Evolutionary conservation across 1,140 invertebrate species (phyloP).

Genomic region (Heterodera carotae): DNA sequence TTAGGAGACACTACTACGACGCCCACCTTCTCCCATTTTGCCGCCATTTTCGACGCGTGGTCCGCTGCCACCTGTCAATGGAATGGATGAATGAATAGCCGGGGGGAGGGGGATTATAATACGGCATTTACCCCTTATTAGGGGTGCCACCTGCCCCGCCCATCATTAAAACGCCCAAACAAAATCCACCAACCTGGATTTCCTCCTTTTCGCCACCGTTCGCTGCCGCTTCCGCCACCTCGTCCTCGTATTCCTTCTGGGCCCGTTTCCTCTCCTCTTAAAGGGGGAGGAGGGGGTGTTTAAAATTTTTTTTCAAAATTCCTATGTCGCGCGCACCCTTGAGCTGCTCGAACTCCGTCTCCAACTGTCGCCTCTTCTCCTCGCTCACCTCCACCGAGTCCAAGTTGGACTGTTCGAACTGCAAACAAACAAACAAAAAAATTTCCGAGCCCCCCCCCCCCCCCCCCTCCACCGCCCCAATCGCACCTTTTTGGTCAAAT

Average conservation of each 20-base stretch:
- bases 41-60: slow-evolving; percentile 64
- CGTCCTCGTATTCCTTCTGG: slow-evolving; percentile 46
- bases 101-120: background rate
- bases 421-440: background rate
- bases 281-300: slow-evolving; percentile 22
- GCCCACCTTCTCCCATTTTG: slow-evolving; percentile 62
- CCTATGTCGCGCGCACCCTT: slow-evolving; percentile 49
- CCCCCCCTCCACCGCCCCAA: background rate
- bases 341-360: slow-evolving; percentile 63
- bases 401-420: slow-evolving; percentile 32
- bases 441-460: slow-evolving; percentile 23
- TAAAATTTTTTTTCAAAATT: background rate
- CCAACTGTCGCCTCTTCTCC: slow-evolving; percentile 55
- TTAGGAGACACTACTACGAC: background rate
- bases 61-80: slow-evolving; percentile 50
- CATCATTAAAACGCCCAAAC: background rate
- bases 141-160: too few species aligned
- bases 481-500: slow-evolving; percentile 47
- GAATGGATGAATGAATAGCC: background rate
- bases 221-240: slow-evolving; percentile 30
- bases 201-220: slow-evolving; percentile 47
- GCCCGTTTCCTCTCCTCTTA: slow-evolving; percentile 48
- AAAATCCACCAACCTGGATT: slow-evolving; percentile 51
- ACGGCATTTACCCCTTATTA: background rate
- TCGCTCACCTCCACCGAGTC: slow-evolving; percentile 49